Conservation (phyloP, 2,888 invertebrate genomes). For the Lamellibrachia columna region DNA sequence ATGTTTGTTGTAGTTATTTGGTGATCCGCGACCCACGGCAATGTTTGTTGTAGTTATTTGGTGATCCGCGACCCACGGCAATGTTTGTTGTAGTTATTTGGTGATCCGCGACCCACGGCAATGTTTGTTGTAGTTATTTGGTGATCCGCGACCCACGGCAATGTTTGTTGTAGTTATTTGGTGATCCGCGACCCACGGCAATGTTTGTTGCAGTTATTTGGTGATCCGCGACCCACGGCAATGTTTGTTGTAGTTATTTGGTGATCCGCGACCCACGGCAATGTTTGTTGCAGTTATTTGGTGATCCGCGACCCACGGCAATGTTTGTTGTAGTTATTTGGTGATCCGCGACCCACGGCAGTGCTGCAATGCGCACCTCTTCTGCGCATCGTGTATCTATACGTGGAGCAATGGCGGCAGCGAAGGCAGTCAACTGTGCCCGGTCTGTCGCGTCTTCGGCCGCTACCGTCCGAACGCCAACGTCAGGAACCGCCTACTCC, state of each 20-base stretch:
- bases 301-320: no score
- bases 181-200: slow-evolving; percentile 48
- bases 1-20: slow-evolving; percentile 39
- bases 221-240: slow-evolving; percentile 48
- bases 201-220: slow-evolving; percentile 39
- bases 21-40: slow-evolving; percentile 52
- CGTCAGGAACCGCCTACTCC: slow-evolving; percentile 47
- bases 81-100: slow-evolving; percentile 39
- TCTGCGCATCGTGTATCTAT: slow-evolving; percentile 55
- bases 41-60: slow-evolving; percentile 39
- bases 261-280: slow-evolving; percentile 48
- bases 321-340: slow-evolving; percentile 55
- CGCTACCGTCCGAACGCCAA: slow-evolving; percentile 47
- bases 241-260: slow-evolving; percentile 39
- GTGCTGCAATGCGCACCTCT: slow-evolving; percentile 55
- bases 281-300: no score
- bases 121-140: slow-evolving; percentile 39
- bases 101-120: slow-evolving; percentile 52
- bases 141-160: slow-evolving; percentile 52
- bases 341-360: slow-evolving; percentile 51
- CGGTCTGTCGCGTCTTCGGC: slow-evolving; percentile 53
- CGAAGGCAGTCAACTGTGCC: slow-evolving; percentile 48
- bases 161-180: slow-evolving; percentile 39
- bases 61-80: slow-evolving; percentile 52
- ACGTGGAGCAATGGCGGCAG: slow-evolving; percentile 57